phyloP scores from a whole-genome alignment of 2,113 vertebrate genomes.

The Lamprologus sp. region DNA sequence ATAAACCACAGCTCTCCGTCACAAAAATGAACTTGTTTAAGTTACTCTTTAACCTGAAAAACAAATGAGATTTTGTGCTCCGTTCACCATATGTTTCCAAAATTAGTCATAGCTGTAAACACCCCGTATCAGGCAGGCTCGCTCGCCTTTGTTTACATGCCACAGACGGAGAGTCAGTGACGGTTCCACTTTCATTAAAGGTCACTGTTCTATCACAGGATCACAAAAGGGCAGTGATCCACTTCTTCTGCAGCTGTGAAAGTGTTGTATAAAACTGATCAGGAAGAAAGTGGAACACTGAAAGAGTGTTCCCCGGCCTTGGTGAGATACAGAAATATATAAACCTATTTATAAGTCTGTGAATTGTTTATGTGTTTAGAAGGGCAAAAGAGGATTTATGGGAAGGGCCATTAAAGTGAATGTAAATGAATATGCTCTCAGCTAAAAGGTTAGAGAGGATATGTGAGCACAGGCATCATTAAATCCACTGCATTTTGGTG shows the following conservation, averaged over 20 bases:
- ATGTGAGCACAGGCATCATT: background rate
- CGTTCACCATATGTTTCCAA: background rate
- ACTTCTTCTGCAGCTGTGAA: background rate
- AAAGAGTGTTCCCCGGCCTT: background rate
- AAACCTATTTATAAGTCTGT: slow-evolving; percentile 15
- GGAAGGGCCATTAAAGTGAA: background rate
- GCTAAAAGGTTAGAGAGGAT: slow-evolving; percentile 19
- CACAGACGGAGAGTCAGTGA: background rate
- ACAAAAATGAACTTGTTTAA: background rate
- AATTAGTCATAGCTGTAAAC: background rate
- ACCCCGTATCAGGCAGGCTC: background rate
- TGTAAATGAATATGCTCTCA: background rate
- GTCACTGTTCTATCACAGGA: background rate
- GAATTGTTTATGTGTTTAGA: slow-evolving; percentile 23
- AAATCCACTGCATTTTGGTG: background rate
- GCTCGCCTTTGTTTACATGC: background rate
- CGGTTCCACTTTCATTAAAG: background rate
- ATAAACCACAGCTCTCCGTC: background rate
- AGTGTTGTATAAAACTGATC: slow-evolving; percentile 4
- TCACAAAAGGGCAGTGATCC: background rate
- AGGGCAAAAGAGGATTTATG: background rate
- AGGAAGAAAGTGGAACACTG: background rate
- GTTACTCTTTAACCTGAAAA: background rate
- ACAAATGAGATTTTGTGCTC: background rate
- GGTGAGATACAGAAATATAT: slow-evolving; percentile 6